Evolutionary conservation across 2,888 invertebrate genomes (phyloP), one percentile per base, ranked within the genome.

Genomic region (Megastigmus dorsalis): DNA sequence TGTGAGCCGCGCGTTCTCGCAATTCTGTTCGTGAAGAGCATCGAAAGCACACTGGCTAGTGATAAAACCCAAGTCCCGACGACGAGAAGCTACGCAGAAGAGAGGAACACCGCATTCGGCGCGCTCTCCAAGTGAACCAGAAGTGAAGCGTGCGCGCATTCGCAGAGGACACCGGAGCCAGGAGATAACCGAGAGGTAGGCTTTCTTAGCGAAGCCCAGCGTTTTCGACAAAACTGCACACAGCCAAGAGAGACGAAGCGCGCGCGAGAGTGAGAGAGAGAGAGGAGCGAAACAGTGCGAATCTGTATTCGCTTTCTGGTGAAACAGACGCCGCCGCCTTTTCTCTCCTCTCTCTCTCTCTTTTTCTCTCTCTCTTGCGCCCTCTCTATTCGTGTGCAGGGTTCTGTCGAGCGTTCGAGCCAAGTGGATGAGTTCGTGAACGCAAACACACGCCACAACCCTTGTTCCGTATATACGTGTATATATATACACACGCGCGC

Each of bases 371-470:
- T 7, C 50, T 38, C 66, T 75, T 65, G 13, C 15, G 0, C 13
- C 10, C 28, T 28, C 38, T 50, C 28, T 6, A 15, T 68, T 70
- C 68, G 28, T 78, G 78, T 79, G n/a, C n/a, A n/a, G n/a, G n/a
- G n/a, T n/a, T 78, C 78, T 79, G 78, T 77, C 71, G 77, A 54
- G 73, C 52, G 66, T 63, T n/a, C 38, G 13, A 26, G 68, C 83
- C 76, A 82, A 82, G 82, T 84, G 83, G 85, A 83, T 83, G 83
- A 82, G 81, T 81, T 79, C 80, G 83, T 79, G 83, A 82, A 79
- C 81, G 84, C 82, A 81, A 60, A 43, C 57, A 5, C 57, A 23
- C 41, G 26, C 26, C 57, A n/a, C n/a, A 57, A 69, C 60, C 52
- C 69, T 43, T 36, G 50, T 54, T 18, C 15, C n/a, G n/a, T n/a